Evolutionary conservation across 2,888 invertebrate genomes (phyloP).

Genomic region (Petrolisthes cinctipes): DNA sequence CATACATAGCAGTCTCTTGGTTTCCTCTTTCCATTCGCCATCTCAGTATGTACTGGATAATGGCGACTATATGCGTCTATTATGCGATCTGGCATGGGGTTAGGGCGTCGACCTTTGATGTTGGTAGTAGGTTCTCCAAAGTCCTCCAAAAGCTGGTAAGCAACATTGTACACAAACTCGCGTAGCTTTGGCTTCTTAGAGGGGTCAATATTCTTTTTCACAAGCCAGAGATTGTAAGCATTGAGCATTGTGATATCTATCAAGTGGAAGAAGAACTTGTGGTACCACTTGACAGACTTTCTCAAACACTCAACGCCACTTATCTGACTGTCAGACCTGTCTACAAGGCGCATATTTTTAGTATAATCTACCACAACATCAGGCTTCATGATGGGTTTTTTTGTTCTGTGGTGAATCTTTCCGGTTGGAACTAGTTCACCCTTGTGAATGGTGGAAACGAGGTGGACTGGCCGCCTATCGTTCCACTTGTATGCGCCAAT

Average conservation of each 20-base stretch:
- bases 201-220: neutral
- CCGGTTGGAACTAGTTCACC: neutral
- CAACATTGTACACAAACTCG: constrained; percentile 13
- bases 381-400: constrained; percentile 9
- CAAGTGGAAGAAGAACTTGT: constrained; percentile 30
- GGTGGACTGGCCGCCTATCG: neutral
- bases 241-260: constrained; percentile 22
- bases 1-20: no score
- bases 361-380: constrained; percentile 10
- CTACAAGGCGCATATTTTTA: constrained; percentile 19
- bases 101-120: no score
- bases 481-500: constrained; percentile 17
- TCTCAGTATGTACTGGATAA: no score
- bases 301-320: constrained; percentile 18
- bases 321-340: constrained; percentile 17
- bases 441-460: constrained; percentile 2
- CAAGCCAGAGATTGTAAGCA: constrained; percentile 18
- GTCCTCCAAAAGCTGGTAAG: neutral
- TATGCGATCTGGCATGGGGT: no score
- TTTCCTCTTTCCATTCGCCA: no score
- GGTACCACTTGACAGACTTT: constrained; percentile 27
- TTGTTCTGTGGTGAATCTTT: constrained; percentile 1
- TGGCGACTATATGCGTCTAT: no score
- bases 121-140: neutral
- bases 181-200: neutral